These are phyloP conservation scores for Morphnarchus princeps DNA, from an alignment of 2,113 vertebrate species.

Conservation along the genomic window DNA sequence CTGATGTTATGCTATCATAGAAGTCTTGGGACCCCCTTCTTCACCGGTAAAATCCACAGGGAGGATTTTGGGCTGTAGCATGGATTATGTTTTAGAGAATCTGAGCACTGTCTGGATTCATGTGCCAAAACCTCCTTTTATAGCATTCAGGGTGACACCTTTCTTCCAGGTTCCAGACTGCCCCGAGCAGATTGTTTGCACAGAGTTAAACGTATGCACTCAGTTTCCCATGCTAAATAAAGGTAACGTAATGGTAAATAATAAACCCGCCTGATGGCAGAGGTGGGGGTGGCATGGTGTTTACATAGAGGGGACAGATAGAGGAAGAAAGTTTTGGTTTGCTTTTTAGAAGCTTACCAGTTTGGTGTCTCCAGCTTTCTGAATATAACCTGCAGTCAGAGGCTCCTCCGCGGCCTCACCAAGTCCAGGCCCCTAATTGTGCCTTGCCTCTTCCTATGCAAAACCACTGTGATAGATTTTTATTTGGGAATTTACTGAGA, in stretches of 20 bases:
- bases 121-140: not conserved
- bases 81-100: not conserved
- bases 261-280: not conserved
- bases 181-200: not conserved
- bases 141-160: not conserved
- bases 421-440: not conserved
- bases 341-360: not conserved
- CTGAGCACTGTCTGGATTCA: not conserved
- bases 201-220: not conserved
- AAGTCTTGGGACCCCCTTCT: not conserved
- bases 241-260: not conserved
- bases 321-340: not conserved
- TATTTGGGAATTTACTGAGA: not conserved
- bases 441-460: not conserved
- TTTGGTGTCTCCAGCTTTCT: constrained; percentile 37
- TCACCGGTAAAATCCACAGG: not conserved
- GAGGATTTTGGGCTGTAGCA: not conserved
- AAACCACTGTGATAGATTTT: not conserved
- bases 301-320: not conserved
- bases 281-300: not conserved
- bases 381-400: constrained; percentile 21
- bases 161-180: not conserved
- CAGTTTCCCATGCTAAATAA: not conserved
- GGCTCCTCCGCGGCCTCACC: not conserved
- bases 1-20: not conserved